These are phyloP conservation scores for Philaethria dido DNA, from an alignment of 2,888 invertebrate species.

Conservation along the genomic window DNA sequence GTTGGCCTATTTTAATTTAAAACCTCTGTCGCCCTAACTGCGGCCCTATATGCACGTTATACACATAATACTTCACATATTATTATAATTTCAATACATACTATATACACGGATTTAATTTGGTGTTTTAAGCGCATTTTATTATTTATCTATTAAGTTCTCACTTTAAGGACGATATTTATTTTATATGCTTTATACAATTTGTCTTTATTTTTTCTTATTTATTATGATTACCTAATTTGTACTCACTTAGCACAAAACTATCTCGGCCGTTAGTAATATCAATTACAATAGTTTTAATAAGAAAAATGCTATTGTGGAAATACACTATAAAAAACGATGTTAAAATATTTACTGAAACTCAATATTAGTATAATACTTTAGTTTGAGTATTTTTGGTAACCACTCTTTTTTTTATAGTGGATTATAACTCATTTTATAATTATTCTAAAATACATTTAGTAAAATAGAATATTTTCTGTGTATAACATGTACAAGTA, in stretches of 20 bases:
- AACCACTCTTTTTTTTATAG: not conserved
- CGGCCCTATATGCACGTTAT: not conserved
- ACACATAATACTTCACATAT: not conserved
- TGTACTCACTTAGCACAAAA: slow-evolving; percentile 26
- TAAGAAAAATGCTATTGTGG: not conserved
- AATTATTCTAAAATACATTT: not conserved
- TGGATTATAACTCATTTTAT: not conserved
- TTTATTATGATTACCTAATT: slow-evolving; percentile 11
- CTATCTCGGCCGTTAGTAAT: not conserved
- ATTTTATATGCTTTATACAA: slow-evolving; percentile 33
- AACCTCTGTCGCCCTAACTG: not conserved
- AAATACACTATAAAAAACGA: not conserved
- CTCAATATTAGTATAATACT: not conserved
- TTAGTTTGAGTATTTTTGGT: not conserved
- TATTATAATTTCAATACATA: not conserved
- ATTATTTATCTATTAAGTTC: slow-evolving; percentile 41
- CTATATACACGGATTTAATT: slow-evolving; percentile 6
- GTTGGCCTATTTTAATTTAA: too few species aligned
- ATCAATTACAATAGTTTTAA: not conserved
- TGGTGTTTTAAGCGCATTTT: slow-evolving; percentile 9
- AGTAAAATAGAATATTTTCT: too few species aligned
- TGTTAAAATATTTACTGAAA: not conserved
- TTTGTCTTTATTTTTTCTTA: slow-evolving; percentile 19
- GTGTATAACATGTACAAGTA: too few species aligned
- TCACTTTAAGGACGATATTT: slow-evolving; percentile 58